Conservation (phyloP, 2,888 invertebrate species). For the Microplitis manilae region DNA sequence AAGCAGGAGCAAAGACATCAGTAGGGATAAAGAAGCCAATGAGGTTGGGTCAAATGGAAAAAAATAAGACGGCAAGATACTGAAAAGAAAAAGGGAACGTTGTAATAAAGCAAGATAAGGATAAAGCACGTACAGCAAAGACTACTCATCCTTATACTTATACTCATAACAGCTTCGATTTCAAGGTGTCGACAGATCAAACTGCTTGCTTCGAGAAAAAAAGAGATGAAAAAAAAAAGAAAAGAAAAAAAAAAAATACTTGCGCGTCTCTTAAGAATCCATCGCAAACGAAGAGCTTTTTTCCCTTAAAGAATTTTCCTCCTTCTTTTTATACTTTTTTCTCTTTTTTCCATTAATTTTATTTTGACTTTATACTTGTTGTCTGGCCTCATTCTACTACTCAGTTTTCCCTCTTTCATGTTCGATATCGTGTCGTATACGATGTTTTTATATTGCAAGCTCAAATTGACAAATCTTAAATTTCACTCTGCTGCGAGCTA, state of each 20-base stretch:
- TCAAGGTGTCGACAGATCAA: constrained; percentile 56
- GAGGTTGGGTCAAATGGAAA: constrained; percentile 25
- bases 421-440: constrained; percentile 3
- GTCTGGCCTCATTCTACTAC: constrained; percentile 17
- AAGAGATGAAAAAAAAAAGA: background rate
- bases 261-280: constrained; percentile 13
- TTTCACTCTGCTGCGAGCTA: background rate
- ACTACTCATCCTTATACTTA: constrained; percentile 48
- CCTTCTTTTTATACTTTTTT: constrained; percentile 22
- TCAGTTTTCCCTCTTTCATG: constrained; percentile 19
- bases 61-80: constrained; percentile 39
- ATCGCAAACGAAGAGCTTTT: constrained; percentile 12
- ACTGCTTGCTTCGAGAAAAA: constrained; percentile 49
- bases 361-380: background rate
- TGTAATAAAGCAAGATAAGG: constrained; percentile 56
- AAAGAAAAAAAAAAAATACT: background rate
- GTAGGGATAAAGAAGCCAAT: constrained; percentile 2
- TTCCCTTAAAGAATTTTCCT: constrained; percentile 14
- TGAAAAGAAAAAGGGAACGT: constrained; percentile 30
- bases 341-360: background rate
- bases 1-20: constrained; percentile 14
- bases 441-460: constrained; percentile 19
- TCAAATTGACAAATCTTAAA: constrained; percentile 27
- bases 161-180: constrained; percentile 54
- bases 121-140: constrained; percentile 54